These are phyloP conservation scores for Psittacula cyanocephala DNA, from an alignment of 2,113 vertebrate genomes.

Conservation along the genomic window DNA sequence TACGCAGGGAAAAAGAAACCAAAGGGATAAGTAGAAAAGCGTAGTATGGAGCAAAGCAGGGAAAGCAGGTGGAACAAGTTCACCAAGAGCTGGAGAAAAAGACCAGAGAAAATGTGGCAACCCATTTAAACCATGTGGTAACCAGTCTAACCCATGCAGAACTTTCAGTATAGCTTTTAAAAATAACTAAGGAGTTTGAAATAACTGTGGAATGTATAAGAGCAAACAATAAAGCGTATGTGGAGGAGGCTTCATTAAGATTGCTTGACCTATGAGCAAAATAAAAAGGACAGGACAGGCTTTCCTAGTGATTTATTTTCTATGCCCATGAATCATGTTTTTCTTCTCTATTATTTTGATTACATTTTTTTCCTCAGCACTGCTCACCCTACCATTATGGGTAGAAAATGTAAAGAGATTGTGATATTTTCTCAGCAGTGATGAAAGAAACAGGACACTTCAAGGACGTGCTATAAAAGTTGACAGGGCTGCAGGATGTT, in stretches of 20 bases:
- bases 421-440: slow-evolving; percentile 27
- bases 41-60: neutral
- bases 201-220: neutral
- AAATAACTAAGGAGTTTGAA: slow-evolving; percentile 14
- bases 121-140: no score
- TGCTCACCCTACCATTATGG: slow-evolving; percentile 41
- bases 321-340: slow-evolving; percentile 13
- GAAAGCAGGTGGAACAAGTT: neutral
- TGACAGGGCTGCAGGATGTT: slow-evolving; percentile 26
- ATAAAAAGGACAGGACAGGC: slow-evolving; percentile 39
- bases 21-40: neutral
- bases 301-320: slow-evolving; percentile 34
- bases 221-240: neutral
- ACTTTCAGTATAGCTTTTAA: neutral
- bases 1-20: neutral
- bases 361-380: slow-evolving; percentile 25
- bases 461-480: slow-evolving; percentile 28
- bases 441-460: slow-evolving; percentile 22
- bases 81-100: neutral
- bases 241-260: slow-evolving; percentile 48
- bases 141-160: neutral
- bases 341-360: slow-evolving; percentile 35
- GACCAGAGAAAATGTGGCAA: neutral
- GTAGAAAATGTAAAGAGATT: slow-evolving; percentile 35
- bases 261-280: slow-evolving; percentile 10